Evolutionary conservation across 2,888 invertebrate species (phyloP).

Genomic region (Drosophila nigricruria): DNA sequence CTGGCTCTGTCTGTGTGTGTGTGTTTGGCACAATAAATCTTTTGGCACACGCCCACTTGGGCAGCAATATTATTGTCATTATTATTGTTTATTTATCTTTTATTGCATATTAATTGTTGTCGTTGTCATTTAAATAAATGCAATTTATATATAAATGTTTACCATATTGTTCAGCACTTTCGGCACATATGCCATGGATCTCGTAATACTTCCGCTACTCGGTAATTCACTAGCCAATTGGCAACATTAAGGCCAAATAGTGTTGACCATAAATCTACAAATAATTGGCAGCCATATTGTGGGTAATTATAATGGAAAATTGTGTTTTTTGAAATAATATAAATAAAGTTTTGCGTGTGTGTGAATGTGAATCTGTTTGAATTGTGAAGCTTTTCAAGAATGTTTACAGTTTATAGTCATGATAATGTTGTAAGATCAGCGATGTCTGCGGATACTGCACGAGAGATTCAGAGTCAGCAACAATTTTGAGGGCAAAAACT

Average conservation of each 20-base stretch:
- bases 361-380: background rate
- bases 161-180: slow-evolving; percentile 39
- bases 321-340: background rate
- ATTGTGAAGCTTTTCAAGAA: background rate
- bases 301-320: slow-evolving; percentile 3
- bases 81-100: slow-evolving; percentile 72
- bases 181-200: slow-evolving; percentile 55
- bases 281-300: background rate
- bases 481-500: too few relatives aligned
- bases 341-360: background rate
- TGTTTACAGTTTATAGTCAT: background rate
- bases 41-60: slow-evolving; percentile 33
- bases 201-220: slow-evolving; percentile 59
- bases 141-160: slow-evolving; percentile 60
- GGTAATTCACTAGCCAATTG: slow-evolving; percentile 51
- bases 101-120: slow-evolving; percentile 73
- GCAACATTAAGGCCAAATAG: slow-evolving; percentile 64
- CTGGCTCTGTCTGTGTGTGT: slow-evolving; percentile 6
- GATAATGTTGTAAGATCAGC: too few relatives aligned
- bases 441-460: too few relatives aligned
- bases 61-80: slow-evolving; percentile 51
- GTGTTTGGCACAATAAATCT: slow-evolving; percentile 54
- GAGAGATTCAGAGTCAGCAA: too few relatives aligned
- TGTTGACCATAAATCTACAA: slow-evolving; percentile 43
- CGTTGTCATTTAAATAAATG: slow-evolving; percentile 47